Base-by-base conservation (phyloP, 2,797 vertebrate species). In the Periparus ater region DNA sequence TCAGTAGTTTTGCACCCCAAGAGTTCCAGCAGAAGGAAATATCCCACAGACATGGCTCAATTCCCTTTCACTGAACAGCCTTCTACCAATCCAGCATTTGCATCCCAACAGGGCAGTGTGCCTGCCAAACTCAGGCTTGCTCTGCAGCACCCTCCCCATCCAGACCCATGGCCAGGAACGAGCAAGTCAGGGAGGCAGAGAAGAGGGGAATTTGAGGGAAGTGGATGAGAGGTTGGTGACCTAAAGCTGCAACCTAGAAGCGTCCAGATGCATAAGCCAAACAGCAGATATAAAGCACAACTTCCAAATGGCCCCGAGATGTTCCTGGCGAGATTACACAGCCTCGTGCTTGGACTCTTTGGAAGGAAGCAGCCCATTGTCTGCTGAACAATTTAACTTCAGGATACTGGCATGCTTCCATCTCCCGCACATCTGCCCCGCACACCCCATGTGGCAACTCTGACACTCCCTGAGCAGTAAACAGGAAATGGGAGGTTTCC, bases 261-360 rank as follows among this genome's bases (percentile, higher is more conserved):
- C 4, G 11, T 89, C 79, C 67, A 88, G 77, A 36, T 10, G 71
- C 62, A 60, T 4, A 12, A 58, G 73, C 66, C 76, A 82, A 92
- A 78, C 36, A 86, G 70, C 76, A 89, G 88, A 94, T 92, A 88
- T 0, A 79, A 96, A 96, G 40, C 58, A 75, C 50, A 84, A 54
- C 38, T 89, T 95, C 74, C 60, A 70, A 81, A 88, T 17, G 74
- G 71, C 53, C 73, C 92, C 3, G 7, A 81, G 92, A 83, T 0
- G 0, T 86, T 96, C 91, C 93, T 97, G 94, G 74, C 22, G 0
- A 61, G 55, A 32, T 45, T 88, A 34, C 8, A 2, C 30, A 63
- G 71, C 88, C 92, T 95, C 7, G 12, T 93, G 66, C 71, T 95
- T 91, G 72, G 72, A 77, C 47, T 75, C 30, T 62, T 44, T 95